phyloP scores from a whole-genome alignment of 2,797 vertebrate genomes.

The Rhinophrynus dorsalis region DNA sequence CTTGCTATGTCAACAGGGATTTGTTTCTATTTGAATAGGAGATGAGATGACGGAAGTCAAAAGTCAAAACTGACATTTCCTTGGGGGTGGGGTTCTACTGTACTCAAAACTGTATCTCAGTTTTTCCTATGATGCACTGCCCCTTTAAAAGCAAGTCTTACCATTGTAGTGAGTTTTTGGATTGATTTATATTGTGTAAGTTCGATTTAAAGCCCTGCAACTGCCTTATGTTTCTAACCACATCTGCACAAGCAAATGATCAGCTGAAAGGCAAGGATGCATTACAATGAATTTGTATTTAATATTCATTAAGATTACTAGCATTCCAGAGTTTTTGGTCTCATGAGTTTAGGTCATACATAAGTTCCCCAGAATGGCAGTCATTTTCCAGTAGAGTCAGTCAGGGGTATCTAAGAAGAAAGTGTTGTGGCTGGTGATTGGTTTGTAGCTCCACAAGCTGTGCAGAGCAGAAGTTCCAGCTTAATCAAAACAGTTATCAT shows the following conservation, averaged over 20 bases:
- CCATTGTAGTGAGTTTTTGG: background rate
- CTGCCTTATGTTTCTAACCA: constrained; percentile 21
- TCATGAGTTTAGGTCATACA: constrained; percentile 25
- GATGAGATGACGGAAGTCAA: too few relatives aligned
- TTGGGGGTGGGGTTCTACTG: too few relatives aligned
- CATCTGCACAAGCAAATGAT: constrained; percentile 45
- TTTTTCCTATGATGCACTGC: too few relatives aligned
- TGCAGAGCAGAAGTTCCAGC: constrained; percentile 44
- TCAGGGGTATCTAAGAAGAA: constrained; percentile 24
- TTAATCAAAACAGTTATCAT: constrained; percentile 51
- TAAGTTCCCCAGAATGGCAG: constrained; percentile 20
- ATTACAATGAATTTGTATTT: constrained; percentile 31
- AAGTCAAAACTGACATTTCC: too few relatives aligned
- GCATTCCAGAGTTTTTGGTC: constrained; percentile 21
- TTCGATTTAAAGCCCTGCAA: background rate
- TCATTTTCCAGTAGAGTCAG: constrained; percentile 14
- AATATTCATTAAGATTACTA: constrained; percentile 37
- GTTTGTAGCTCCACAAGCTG: constrained; percentile 41
- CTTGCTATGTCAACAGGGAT: too few relatives aligned
- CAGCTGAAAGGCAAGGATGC: constrained; percentile 34
- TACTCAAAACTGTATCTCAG: too few relatives aligned
- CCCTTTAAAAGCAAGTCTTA: too few relatives aligned
- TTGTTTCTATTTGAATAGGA: too few relatives aligned
- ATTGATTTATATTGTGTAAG: background rate
- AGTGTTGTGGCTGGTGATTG: constrained; percentile 16